Evolutionary conservation across 2,797 vertebrate species (phyloP).

Genomic region (Coreius guichenoti): DNA sequence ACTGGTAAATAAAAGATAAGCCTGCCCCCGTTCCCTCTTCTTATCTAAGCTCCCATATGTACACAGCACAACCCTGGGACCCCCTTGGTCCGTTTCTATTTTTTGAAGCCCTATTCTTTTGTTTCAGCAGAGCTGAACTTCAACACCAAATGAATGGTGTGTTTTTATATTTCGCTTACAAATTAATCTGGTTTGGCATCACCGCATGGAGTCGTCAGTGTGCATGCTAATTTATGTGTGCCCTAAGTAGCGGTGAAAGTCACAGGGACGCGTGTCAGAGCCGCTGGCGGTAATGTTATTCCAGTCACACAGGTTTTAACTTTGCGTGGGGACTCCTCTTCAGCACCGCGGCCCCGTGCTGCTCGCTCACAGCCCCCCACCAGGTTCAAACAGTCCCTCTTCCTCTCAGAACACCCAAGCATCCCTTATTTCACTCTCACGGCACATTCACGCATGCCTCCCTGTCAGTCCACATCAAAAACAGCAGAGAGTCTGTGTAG

Average conservation of each 20-base stretch:
- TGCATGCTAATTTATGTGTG: slow-evolving; percentile 8
- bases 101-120: slow-evolving; percentile 19
- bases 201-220: not conserved
- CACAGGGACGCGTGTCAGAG: slow-evolving; percentile 26
- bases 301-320: slow-evolving; percentile 55
- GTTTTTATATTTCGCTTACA: slow-evolving; percentile 3
- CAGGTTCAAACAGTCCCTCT: slow-evolving; percentile 51
- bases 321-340: slow-evolving; percentile 35
- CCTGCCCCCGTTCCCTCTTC: slow-evolving; percentile 5
- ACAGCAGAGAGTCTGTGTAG: slow-evolving; percentile 26
- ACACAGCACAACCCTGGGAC: not conserved
- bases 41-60: slow-evolving; percentile 31
- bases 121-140: slow-evolving; percentile 40
- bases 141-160: not conserved
- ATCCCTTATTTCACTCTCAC: slow-evolving; percentile 22
- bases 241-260: slow-evolving; percentile 32
- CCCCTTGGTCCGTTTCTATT: slow-evolving; percentile 19
- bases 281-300: slow-evolving; percentile 46
- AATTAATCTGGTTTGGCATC: not conserved
- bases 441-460: slow-evolving; percentile 11
- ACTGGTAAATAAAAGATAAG: slow-evolving; percentile 57
- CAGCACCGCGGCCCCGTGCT: slow-evolving; percentile 21
- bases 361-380: slow-evolving; percentile 39
- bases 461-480: slow-evolving; percentile 56
- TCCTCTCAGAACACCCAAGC: slow-evolving; percentile 18